Percentiles rank a stretch among this genome's conserved stretches.
Evolutionary conservation across 2,888 invertebrate species (phyloP).

Genomic region (Agrilus cyanescens): DNA sequence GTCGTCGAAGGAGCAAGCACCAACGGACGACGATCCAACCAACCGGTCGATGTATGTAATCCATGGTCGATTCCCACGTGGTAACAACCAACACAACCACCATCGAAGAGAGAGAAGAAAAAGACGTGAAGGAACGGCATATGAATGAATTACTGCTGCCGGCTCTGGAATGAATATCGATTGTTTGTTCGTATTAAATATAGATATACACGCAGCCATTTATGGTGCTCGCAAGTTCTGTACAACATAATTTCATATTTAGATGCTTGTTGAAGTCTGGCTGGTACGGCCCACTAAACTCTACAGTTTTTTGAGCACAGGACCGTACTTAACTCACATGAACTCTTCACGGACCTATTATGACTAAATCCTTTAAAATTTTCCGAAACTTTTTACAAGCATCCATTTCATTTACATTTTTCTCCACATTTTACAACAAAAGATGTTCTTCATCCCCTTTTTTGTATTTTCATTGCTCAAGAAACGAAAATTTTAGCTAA

Average conservation of each 20-base stretch:
- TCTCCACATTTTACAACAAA: too few relatives aligned
- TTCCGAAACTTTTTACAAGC: slow-evolving; percentile 10
- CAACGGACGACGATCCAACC: too few relatives aligned
- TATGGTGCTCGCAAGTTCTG: slow-evolving; percentile 16
- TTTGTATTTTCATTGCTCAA: too few relatives aligned
- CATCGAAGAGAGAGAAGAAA: slow-evolving; percentile 7
- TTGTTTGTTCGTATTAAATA: slow-evolving; percentile 23
- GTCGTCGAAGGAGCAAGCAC: too few relatives aligned
- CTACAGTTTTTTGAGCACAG: too few relatives aligned
- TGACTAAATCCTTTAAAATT: slow-evolving; percentile 12
- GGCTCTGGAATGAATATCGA: slow-evolving; percentile 16
- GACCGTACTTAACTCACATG: too few relatives aligned
- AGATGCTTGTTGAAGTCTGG: slow-evolving; percentile 15
- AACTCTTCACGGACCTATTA: too few relatives aligned
- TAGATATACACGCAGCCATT: slow-evolving; percentile 21
- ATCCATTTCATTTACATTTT: slow-evolving; percentile 8
- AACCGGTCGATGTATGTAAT: too few relatives aligned
- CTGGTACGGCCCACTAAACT: too few relatives aligned
- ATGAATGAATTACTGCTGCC: slow-evolving; percentile 23
- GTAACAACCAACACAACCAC: slow-evolving; percentile 8
- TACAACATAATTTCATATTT: slow-evolving; percentile 22
- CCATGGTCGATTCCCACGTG: slow-evolving; percentile 11
- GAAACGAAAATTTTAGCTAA: too few relatives aligned
- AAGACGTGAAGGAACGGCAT: slow-evolving; percentile 18
- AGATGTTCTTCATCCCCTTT: too few relatives aligned